Evolutionary conservation across 2,797 vertebrate species (phyloP), one percentile per base, ranked within the genome.

Genomic region (Botia kubotai): DNA sequence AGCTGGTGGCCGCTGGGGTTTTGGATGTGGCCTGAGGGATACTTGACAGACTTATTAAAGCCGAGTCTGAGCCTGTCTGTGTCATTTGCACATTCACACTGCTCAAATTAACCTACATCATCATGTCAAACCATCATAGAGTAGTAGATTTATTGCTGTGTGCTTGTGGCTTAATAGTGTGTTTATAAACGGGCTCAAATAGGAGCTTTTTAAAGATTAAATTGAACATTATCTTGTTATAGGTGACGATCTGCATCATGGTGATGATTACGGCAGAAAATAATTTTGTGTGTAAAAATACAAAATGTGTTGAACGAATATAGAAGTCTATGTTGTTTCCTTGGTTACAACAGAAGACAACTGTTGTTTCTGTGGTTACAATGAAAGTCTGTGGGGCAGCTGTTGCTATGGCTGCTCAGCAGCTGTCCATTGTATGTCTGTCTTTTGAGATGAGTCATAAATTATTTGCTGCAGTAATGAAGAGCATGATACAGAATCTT

Each of bases 1-100:
- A 99, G 87, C 94, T 99, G 83, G 98, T 99, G 86, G 98, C 97
- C 4, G 97, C 98, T 0, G 97, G 97, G n/a, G 98, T 99, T 76
- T 88, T 99, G 89, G 98, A 99, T 81, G 97, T 99, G 13, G 98
- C 98, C 88, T 99, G 92, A 93, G 2, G 39, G 50, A 57, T n/a
- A 1, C 52, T 63, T 6, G 23, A 60, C 43, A 50, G 60, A 75
- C 48, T 33, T 65, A 2, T 14, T 65, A 29, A 63, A 48, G n/a
- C 55, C 17, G 50, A 62, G 29, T 66, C 26, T 48, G 36, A 75
- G 29, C 65, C 39, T 68, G 52, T 65, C 75, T 2, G 7, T 52
- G 14, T 19, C 70, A 65, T 72, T 78, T 70, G 68, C 70, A 74
- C 55, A 50, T 43, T 66, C 46, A 74, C 17, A 23, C 57, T 16